Base-by-base conservation (phyloP, 2,113 vertebrate genomes). In the Scortum barcoo region DNA sequence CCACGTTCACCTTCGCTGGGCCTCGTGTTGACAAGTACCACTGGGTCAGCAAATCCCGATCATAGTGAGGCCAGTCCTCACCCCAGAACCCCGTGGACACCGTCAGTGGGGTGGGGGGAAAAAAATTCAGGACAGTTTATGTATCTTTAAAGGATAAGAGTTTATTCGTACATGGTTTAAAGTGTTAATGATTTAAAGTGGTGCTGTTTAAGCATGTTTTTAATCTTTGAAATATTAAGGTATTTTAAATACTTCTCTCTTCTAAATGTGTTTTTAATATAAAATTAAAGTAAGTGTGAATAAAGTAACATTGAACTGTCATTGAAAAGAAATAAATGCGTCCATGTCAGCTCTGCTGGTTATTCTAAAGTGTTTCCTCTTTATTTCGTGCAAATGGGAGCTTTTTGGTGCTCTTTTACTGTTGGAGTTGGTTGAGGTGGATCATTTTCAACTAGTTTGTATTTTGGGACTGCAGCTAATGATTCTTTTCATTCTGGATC, bases 11-110 rank as follows among this genome's bases (percentile, higher is more conserved):
- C 6, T 96, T 96, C 40, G 4, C 86, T 0, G 96, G 95, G 48
- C 96, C 93, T 0, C 93, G 96, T 0, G 68, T 97, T 0, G 98
- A 99, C 90, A 95, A 97, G 66, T 99, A 97, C 92, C 98, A 99
- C 89, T 99, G 98, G 98, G 93, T 99, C 92, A 98, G 96, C 85
- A 95, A 96, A 72, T 95, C 92, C 72, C 90, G 93, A 2, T 96
- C 94, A 20, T 95, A 71, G 16, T 1, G 1, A 51, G 11, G 12
- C 26, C 7, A 4, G 22, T 26, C 54, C 54, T 50, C 20, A 22
- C 17, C 40, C 12, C 9, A 5, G 57, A 66, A 40, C 28, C 42
- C 5, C n/a, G 2, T 0, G 24, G 16, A 67, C 51, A 30, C 1
- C 38, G 33, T 50, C 28, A 19, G 33, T 2, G 0, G 24, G 5